Percentiles rank a stretch among this genome's conserved stretches.
Evolutionary conservation across 2,797 vertebrate species (phyloP).

Genomic region (Tachyglossus aculeatus): DNA sequence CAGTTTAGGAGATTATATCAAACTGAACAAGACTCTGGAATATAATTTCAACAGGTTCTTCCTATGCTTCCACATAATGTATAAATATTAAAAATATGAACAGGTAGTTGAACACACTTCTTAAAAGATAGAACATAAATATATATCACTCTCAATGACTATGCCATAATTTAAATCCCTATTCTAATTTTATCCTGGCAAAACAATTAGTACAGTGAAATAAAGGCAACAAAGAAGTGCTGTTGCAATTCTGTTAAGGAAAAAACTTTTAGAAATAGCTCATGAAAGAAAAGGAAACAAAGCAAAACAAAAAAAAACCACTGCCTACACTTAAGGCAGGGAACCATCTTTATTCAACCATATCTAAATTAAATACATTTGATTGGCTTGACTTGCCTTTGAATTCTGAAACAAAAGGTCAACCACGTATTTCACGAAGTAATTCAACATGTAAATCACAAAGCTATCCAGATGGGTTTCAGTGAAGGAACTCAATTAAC

Average conservation of each 20-base stretch:
- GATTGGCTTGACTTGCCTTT: constrained; percentile 57
- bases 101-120: no score
- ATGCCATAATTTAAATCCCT: background rate
- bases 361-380: constrained; percentile 22
- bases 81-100: no score
- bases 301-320: constrained; percentile 17
- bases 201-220: background rate
- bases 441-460: constrained; percentile 69
- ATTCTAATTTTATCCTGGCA: background rate
- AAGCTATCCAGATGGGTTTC: constrained; percentile 65
- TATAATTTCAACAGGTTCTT: no score
- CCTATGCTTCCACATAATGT: no score
- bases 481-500: constrained; percentile 66
- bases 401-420: constrained; percentile 64
- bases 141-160: background rate
- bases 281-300: background rate
- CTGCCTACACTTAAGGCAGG: background rate
- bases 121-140: background rate
- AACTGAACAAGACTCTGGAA: no score
- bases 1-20: no score
- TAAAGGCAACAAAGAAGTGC: background rate
- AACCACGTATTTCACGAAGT: constrained; percentile 62
- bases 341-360: constrained; percentile 12
- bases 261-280: background rate
- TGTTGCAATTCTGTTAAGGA: background rate